Evolutionary conservation across 2,888 invertebrate species (phyloP), one percentile per base, ranked within the genome.

Genomic region (Geotrupes spiniger): DNA sequence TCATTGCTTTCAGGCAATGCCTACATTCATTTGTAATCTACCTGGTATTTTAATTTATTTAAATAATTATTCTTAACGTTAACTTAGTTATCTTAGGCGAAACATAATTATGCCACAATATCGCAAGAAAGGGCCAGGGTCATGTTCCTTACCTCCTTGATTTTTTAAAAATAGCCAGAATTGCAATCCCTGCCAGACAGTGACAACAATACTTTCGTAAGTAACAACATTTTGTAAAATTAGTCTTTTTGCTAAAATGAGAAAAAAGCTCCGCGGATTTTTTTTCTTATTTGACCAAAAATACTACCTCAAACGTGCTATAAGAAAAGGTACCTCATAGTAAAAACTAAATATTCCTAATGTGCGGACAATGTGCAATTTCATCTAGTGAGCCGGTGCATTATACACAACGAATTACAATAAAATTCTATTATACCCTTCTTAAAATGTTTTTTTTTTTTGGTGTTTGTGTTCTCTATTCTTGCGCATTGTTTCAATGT

Each of bases 281-380:
- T 14, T 10, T 26, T 14, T 15, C 37, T 40, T 46, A 33, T 46
- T 46, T 46, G 25, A 46, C 40, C 46, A 46, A 46, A 46, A 46
- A 46, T 40, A 21, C 46, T 48, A 48, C 48, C 42, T 48, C 38
- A 43, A 48, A 67, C 71, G 72, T 73, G 72, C 72, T 72, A 72
- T 72, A 70, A 61, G 52, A 60, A 68, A 71, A 71, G 70, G 72
- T 72, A 73, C 71, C 71, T 73, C 71, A 71, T 58, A 14, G 51
- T 59, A 41, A 27, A 41, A 41, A 41, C 31, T 33, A 28, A 53
- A 53, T 54, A 56, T 56, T 57, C 57, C 60, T 65, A 63, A 61
- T 59, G 53, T 56, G 63, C 64, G 71, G 70, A 70, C 66, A 64
- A 67, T 64, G 71, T 71, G 70, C 71, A 71, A 71, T 70, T 63